These are phyloP conservation scores for Hormiphora californensis DNA, from an alignment of 37 sponge, comb jelly and placozoan species.

Conservation along the genomic window DNA sequence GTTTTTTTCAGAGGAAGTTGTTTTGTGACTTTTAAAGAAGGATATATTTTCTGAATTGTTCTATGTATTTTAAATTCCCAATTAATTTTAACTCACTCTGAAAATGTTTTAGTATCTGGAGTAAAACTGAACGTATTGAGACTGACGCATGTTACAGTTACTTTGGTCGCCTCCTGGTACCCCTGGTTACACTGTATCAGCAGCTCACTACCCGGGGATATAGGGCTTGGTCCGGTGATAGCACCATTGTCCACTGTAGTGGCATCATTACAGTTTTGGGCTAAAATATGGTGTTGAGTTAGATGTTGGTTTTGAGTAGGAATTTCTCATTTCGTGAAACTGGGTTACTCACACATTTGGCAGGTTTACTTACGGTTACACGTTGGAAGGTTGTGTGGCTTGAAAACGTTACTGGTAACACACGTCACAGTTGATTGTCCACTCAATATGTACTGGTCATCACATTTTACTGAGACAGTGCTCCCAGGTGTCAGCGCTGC, in stretches of 20 bases:
- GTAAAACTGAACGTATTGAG: neutral
- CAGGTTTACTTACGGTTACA: neutral
- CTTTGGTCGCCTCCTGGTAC: neutral
- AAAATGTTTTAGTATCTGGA: too few relatives aligned
- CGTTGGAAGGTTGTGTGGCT: neutral
- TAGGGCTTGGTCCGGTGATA: conserved; percentile 20
- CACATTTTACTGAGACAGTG: neutral
- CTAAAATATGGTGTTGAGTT: neutral
- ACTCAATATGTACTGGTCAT: neutral
- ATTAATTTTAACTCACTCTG: too few relatives aligned
- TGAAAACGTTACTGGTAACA: neutral
- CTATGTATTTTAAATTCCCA: too few relatives aligned
- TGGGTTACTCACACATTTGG: too few relatives aligned
- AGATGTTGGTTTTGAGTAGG: neutral
- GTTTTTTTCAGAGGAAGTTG: too few relatives aligned
- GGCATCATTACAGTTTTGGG: neutral
- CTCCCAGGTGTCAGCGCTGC: neutral
- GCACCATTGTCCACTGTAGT: neutral
- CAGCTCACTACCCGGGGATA: conserved; percentile 4
- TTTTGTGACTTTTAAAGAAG: too few relatives aligned
- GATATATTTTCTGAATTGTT: too few relatives aligned
- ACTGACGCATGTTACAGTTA: neutral
- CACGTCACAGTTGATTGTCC: neutral
- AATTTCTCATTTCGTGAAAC: neutral
- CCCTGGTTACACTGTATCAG: conserved; percentile 10